These are phyloP conservation scores for Sitobion miscanthi DNA, from an alignment of 1,140 invertebrate species.

Conservation along the genomic window DNA sequence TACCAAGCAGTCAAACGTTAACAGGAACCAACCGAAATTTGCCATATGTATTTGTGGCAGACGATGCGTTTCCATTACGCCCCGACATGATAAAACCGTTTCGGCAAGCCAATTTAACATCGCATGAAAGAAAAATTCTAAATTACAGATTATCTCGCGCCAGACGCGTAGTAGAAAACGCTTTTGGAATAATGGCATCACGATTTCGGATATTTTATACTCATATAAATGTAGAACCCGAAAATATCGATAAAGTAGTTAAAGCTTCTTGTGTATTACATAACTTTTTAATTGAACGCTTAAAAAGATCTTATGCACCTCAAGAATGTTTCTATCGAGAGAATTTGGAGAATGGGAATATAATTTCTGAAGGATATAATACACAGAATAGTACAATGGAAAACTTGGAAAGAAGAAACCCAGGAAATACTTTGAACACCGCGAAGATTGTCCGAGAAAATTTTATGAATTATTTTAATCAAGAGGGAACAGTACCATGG, in stretches of 20 bases:
- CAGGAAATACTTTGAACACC: conserved; percentile 25
- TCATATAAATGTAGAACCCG: not conserved
- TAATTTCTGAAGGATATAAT: conserved; percentile 53
- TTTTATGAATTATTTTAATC: conserved; percentile 58
- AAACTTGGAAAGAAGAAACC: conserved; percentile 27
- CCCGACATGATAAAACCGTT: conserved; percentile 31
- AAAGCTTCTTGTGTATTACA: conserved; percentile 59
- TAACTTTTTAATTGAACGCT: conserved; percentile 57
- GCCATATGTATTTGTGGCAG: conserved; percentile 49
- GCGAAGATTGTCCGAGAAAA: conserved; percentile 54
- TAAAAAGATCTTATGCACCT: conserved; percentile 53
- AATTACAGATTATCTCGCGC: conserved; percentile 33
- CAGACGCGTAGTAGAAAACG: conserved; percentile 25
- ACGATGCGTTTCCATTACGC: conserved; percentile 43
- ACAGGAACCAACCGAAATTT: not conserved
- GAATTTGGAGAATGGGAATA: conserved; percentile 27
- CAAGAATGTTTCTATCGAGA: conserved; percentile 41
- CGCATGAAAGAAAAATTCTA: conserved; percentile 56
- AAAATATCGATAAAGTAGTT: conserved; percentile 60
- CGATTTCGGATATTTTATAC: conserved; percentile 42
- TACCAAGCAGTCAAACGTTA: conserved; percentile 25
- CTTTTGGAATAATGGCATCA: conserved; percentile 39
- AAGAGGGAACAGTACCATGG: conserved; percentile 58
- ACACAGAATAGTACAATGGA: conserved; percentile 30
- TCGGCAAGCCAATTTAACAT: not conserved